Evolutionary conservation across 2,797 vertebrate genomes (phyloP).

Genomic region (Pseudochromis fuscus): DNA sequence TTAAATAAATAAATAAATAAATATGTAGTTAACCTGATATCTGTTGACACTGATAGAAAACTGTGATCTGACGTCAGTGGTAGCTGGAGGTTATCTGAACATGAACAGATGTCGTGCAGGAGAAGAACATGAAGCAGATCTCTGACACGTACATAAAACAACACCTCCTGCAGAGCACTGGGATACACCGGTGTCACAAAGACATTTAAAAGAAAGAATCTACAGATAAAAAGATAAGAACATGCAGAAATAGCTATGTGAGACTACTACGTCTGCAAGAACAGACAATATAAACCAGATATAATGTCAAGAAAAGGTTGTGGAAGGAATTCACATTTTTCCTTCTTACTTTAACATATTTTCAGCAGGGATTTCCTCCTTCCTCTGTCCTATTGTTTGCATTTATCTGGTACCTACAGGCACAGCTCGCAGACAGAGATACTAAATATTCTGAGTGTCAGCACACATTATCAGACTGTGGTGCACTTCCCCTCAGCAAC

Average conservation of each 20-base stretch:
- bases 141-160: not conserved
- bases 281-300: not conserved
- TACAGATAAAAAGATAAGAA: not conserved
- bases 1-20: too few species aligned
- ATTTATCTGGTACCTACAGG: conserved; percentile 43
- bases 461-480: conserved; percentile 3
- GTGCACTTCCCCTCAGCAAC: not conserved
- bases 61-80: not conserved
- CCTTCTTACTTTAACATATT: conserved; percentile 3
- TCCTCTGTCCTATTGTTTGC: not conserved
- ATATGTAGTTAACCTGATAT: not conserved
- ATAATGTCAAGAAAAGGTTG: not conserved
- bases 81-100: not conserved
- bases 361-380: not conserved
- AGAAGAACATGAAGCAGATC: not conserved
- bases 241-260: not conserved
- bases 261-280: not conserved
- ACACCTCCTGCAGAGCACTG: not conserved
- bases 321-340: too few species aligned
- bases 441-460: conserved; percentile 1
- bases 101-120: not conserved
- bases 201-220: too few species aligned
- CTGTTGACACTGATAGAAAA: not conserved
- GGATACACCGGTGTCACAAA: not conserved
- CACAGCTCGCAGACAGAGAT: not conserved